phyloP scores from a whole-genome alignment of 2,113 vertebrate genomes.

The Serilophus lunatus region DNA sequence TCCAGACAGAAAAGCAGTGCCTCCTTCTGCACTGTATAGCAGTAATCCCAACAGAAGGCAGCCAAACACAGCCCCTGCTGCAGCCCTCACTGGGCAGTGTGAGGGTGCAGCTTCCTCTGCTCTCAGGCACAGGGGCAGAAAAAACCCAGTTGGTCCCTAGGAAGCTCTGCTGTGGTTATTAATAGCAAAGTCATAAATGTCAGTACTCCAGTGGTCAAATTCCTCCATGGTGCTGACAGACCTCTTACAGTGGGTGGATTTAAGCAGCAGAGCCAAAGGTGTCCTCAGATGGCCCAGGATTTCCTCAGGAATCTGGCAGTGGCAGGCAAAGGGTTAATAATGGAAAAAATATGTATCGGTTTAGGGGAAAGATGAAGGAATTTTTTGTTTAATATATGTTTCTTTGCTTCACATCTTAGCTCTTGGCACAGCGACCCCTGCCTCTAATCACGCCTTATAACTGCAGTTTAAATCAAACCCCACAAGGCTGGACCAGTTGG shows the following conservation, averaged over 20 bases:
- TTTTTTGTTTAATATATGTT: not conserved
- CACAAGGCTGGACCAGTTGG: slow-evolving; percentile 31
- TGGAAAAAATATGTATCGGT: not conserved
- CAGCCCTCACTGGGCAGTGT: not conserved
- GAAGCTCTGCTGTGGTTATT: not conserved
- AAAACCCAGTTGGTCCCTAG: accelerated
- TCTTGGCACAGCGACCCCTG: not conserved
- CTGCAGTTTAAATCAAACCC: slow-evolving; percentile 51
- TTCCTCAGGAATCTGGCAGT: not conserved
- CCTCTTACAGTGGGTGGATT: accelerated
- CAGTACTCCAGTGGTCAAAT: not conserved
- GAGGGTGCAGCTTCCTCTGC: not conserved
- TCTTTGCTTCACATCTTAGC: slow-evolving; percentile 16
- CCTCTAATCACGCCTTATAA: slow-evolving; percentile 45
- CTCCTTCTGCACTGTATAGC: not conserved
- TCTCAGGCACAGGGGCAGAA: not conserved
- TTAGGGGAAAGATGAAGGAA: not conserved
- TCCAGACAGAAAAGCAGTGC: not conserved
- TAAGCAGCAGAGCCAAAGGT: not conserved
- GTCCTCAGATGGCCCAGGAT: not conserved
- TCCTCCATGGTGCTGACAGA: not conserved
- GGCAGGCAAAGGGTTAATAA: not conserved
- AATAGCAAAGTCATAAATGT: not conserved
- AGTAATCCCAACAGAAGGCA: not conserved
- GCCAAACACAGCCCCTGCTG: not conserved